Evolutionary conservation across 2,797 vertebrate genomes (phyloP).

Genomic region (Tapirus indicus): DNA sequence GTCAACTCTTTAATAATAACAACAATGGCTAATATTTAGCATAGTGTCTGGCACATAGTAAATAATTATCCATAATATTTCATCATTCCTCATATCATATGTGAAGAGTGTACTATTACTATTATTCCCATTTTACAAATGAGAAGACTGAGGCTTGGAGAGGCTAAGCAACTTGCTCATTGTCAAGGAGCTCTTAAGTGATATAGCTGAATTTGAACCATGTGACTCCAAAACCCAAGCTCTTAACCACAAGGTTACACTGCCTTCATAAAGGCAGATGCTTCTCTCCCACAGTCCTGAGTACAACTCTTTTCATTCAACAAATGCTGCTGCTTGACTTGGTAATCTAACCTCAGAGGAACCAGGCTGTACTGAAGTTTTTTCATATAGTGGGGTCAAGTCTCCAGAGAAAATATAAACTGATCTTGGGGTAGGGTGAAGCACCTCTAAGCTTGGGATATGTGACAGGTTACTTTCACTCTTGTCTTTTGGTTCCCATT

Average conservation of each 20-base stretch:
- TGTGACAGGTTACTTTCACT: constrained; percentile 81
- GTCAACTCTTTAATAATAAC: constrained; percentile 35
- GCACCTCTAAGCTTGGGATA: constrained; percentile 76
- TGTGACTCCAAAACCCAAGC: constrained; percentile 27
- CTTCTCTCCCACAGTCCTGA: constrained; percentile 7
- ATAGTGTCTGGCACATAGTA: not conserved
- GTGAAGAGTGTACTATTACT: not conserved
- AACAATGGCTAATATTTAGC: constrained; percentile 50
- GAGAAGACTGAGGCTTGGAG: constrained; percentile 59
- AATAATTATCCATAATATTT: not conserved
- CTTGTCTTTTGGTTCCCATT: constrained; percentile 83
- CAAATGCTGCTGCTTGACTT: constrained; percentile 44
- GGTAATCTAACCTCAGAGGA: constrained; percentile 61
- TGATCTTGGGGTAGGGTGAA: constrained; percentile 70
- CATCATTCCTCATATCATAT: not conserved
- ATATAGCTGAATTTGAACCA: constrained; percentile 38
- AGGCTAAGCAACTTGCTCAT: constrained; percentile 45
- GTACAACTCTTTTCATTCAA: constrained; percentile 30
- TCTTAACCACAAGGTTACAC: constrained; percentile 32
- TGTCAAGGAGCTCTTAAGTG: not conserved
- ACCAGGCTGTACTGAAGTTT: constrained; percentile 47
- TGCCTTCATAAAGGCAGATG: constrained; percentile 36
- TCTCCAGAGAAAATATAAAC: constrained; percentile 69
- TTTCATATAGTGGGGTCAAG: constrained; percentile 50
- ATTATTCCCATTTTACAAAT: constrained; percentile 38